Evolutionary conservation across 2,113 vertebrate genomes (phyloP).

Genomic region (Zingel zingel): DNA sequence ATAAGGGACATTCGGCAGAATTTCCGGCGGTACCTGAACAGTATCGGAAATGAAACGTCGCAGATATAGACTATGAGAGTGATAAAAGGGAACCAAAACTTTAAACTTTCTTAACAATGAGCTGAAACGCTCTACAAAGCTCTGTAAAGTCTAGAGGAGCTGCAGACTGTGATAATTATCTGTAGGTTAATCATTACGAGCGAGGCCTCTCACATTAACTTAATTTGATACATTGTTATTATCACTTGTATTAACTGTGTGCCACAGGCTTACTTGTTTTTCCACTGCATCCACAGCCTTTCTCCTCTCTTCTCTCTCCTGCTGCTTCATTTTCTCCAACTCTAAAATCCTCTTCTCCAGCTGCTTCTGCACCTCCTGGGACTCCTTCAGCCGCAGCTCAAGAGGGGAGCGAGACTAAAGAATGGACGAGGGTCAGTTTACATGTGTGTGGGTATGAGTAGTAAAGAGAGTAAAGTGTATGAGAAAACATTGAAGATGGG

Average conservation of each 20-base stretch:
- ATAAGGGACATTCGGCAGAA: no score
- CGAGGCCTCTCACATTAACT: neutral
- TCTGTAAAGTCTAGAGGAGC: no score
- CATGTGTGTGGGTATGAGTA: neutral
- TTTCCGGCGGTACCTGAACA: no score
- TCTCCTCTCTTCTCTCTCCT: constrained; percentile 90
- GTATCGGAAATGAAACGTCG: no score
- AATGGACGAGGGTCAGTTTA: neutral
- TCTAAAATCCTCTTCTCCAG: constrained; percentile 93
- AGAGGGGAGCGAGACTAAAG: constrained; percentile 83
- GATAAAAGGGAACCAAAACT: no score
- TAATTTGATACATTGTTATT: neutral
- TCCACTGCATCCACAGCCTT: constrained; percentile 91
- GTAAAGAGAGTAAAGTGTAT: neutral
- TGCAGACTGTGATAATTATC: neutral
- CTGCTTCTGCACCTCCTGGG: constrained; percentile 91
- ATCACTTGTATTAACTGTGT: neutral
- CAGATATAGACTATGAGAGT: no score
- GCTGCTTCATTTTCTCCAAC: constrained; percentile 91
- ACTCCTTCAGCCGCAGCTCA: constrained; percentile 91
- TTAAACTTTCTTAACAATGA: no score
- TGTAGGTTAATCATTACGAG: neutral
- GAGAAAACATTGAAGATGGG: neutral
- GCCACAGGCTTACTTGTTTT: constrained; percentile 85
- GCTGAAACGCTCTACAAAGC: no score